Percentiles rank a stretch among this genome's conserved stretches.
phyloP scores from a whole-genome alignment of 2,113 vertebrate genomes.

The Pteronura brasiliensis region DNA sequence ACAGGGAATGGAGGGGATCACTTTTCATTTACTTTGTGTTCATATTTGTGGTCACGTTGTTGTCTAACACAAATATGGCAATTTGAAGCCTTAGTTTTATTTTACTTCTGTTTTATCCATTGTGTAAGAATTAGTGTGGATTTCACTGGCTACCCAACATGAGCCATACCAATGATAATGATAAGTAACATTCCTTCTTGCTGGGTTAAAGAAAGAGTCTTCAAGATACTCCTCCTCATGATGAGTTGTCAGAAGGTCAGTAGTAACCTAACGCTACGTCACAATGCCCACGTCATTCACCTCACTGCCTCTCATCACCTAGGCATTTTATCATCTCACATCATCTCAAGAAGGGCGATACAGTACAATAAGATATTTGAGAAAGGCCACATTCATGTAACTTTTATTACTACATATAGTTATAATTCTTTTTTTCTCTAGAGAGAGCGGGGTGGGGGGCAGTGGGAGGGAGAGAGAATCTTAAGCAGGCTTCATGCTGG shows the following conservation, averaged over 20 bases:
- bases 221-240: neutral
- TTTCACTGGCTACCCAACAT: neutral
- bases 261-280: neutral
- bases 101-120: neutral
- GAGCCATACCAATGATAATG: neutral
- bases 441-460: neutral
- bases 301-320: neutral
- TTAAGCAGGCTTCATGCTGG: neutral
- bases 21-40: neutral
- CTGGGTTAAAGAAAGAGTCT: neutral
- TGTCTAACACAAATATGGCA: neutral
- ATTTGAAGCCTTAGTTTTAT: neutral
- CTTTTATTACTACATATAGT: neutral
- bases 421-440: neutral
- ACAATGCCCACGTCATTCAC: neutral
- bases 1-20: neutral
- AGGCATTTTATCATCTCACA: neutral
- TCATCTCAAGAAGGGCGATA: neutral
- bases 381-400: neutral
- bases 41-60: neutral
- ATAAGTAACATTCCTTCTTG: neutral
- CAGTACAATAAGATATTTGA: neutral
- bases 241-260: neutral
- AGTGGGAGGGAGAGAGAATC: neutral
- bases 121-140: neutral